Evolutionary conservation across 2,888 invertebrate species (phyloP).

Genomic region (Stenolophus ochropezus): DNA sequence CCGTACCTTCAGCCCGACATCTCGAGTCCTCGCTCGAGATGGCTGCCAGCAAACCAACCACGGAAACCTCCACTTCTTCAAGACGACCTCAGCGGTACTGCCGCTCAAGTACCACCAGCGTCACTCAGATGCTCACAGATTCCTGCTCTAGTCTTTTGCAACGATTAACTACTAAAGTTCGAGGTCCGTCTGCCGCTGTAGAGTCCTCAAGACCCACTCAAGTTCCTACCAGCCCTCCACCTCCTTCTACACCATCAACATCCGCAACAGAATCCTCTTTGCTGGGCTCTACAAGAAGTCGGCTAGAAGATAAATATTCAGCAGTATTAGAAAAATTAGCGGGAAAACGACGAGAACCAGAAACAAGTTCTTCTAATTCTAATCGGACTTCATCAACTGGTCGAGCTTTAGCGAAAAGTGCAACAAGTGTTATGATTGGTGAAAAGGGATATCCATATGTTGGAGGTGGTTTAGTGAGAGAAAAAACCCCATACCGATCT

Average conservation of each 20-base stretch:
- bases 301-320: conserved; percentile 87
- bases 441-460: conserved; percentile 81
- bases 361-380: conserved; percentile 79
- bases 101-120: conserved; percentile 87
- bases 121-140: conserved; percentile 89
- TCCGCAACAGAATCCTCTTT: background rate
- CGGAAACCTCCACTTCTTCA: conserved; percentile 63
- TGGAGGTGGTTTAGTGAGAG: conserved; percentile 75
- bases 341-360: conserved; percentile 77
- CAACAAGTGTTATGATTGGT: conserved; percentile 73
- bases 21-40: conserved; percentile 15
- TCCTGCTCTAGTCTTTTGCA: conserved; percentile 91
- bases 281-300: conserved; percentile 78
- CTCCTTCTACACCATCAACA: conserved; percentile 68
- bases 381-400: conserved; percentile 74
- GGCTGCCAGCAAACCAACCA: conserved; percentile 11
- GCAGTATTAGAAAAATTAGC: conserved; percentile 84
- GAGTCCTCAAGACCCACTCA: conserved; percentile 69
- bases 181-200: conserved; percentile 81
- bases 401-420: conserved; percentile 80
- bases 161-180: conserved; percentile 82
- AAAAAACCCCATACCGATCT: conserved; percentile 80
- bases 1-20: conserved; percentile 57
- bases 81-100: conserved; percentile 78
- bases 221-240: conserved; percentile 74